Evolutionary conservation across 2,797 vertebrate genomes (phyloP), one percentile per base, ranked within the genome.

Genomic region (Eospalax fontanierii): DNA sequence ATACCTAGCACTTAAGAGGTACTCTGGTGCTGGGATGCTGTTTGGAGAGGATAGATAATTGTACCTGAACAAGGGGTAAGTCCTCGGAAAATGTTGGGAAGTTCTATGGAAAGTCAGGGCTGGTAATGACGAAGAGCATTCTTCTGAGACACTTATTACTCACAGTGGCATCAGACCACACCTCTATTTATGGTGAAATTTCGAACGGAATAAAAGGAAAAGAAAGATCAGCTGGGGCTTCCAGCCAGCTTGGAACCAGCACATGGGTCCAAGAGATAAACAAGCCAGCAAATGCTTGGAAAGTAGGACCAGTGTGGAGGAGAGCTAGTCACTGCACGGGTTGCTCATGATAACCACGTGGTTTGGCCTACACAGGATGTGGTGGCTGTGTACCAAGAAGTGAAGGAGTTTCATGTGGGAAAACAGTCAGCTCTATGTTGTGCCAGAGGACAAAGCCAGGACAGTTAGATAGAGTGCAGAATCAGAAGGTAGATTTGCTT

Each of bases 11-110:
- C 22, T 85, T 57, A 26, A 82, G 50, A 87, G 28, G 30, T 30
- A 21, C 43, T 88, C 59, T 76, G 35, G 16, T 38, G 21, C 3
- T 0, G 8, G 40, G 73, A 61, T 76, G 40, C 63, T 74, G 15
- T 43, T 87, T 82, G 54, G 57, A 70, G 21, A 74, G 80, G 10
- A 68, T 40, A 38, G 26, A 78, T 65, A 22, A 81, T 66, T 80
- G 35, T 91, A 79, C 30, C 54, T 65, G 38, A 91, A 91, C 59
- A 92, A 92, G 85, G 59, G 57, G 76, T 81, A 96, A 63, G 61
- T 68, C 71, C 59, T 86, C 89, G 80, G 82, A 70, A 75, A 76
- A 70, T 65, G 28, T 86, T 63, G 66, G 80, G 71, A 83, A 93
- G 28, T 70, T 65, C 83, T 87, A 21, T 11, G 89, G 93, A 59